Conservation (phyloP, 2,888 invertebrate species). For the Lepas anatifera region DNA sequence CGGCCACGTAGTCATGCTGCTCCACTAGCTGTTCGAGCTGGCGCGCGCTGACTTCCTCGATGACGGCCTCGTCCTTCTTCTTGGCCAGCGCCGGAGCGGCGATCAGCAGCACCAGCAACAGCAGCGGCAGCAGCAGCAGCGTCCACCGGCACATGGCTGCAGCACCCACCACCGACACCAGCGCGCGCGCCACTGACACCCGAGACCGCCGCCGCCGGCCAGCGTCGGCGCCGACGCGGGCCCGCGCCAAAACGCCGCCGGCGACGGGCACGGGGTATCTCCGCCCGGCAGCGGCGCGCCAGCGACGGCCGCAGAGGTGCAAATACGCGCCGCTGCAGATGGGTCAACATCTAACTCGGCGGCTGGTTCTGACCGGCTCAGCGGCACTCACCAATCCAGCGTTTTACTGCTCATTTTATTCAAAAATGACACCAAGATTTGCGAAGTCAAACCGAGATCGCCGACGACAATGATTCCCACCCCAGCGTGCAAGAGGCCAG, state of each 20-base stretch:
- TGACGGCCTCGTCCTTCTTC: slow-evolving; percentile 32
- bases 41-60: slow-evolving; percentile 86
- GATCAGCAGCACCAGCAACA: not conserved
- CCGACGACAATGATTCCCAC: too few relatives aligned
- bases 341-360: too few relatives aligned
- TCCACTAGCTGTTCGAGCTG: slow-evolving; percentile 79
- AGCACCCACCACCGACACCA: not conserved
- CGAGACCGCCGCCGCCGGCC: not conserved
- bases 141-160: not conserved
- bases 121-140: not conserved
- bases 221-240: not conserved
- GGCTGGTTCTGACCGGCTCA: too few relatives aligned
- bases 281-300: slow-evolving; percentile 31
- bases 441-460: too few relatives aligned
- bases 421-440: too few relatives aligned
- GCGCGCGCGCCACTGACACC: slow-evolving; percentile 1
- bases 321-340: too few relatives aligned
- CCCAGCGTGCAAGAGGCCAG: too few relatives aligned
- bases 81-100: not conserved
- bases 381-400: too few relatives aligned
- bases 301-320: slow-evolving; percentile 33
- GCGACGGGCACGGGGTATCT: slow-evolving; percentile 29
- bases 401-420: too few relatives aligned
- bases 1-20: slow-evolving; percentile 81
- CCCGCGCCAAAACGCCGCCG: slow-evolving; percentile 29